Evolutionary conservation across 2,888 invertebrate species (phyloP), one percentile per base, ranked within the genome.

Genomic region (Druceiella hillmani): DNA sequence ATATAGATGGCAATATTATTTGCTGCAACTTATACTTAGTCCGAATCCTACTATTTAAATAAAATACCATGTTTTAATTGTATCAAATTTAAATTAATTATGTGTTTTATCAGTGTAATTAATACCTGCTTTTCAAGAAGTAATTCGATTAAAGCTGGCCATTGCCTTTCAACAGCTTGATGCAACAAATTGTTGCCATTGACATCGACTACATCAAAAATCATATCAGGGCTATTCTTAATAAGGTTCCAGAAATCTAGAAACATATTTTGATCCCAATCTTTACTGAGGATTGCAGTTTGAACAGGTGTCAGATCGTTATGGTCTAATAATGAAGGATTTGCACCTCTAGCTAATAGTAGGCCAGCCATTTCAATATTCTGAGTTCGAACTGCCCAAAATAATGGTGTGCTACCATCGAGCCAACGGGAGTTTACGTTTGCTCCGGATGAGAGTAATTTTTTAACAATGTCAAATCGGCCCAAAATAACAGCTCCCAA

Each of bases 221-320:
- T 7, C 22, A 20, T 20, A 7, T 20, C 22, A 6, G 22, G 22
- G 56, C 47, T 36, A 17, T 48, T 52, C 36, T 55, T 56, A 7
- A 65, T 46, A 10, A 46, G 43, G 36, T 57, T 54, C 61, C 62
- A 66, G 27, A 65, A 53, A 17, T 53, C 49, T 20, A 63, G 47
- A 37, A 62, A 64, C 6, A 57, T 52, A 20, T 56, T 47, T 49
- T 66, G 63, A 33, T 62, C 61, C 66, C 65, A 67, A 4, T 49
- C 43, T 33, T 54, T 51, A 35, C 55, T 55, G 41, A 62, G 58
- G 14, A 61, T 44, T 3, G 66, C 66, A 17, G 58, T 47, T 13
- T 61, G 54, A 7, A 66, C 40, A 2, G 57, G 25, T 58, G 59
- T 20, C 22, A 20, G 6, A 7, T 20, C 9, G 9, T 20, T 20